A percentile compares a stretch with the other conserved stretches of the same genome.
These are phyloP conservation scores for Bellardia bayeri DNA, from an alignment of 2,888 invertebrate genomes.

Conservation along the genomic window DNA sequence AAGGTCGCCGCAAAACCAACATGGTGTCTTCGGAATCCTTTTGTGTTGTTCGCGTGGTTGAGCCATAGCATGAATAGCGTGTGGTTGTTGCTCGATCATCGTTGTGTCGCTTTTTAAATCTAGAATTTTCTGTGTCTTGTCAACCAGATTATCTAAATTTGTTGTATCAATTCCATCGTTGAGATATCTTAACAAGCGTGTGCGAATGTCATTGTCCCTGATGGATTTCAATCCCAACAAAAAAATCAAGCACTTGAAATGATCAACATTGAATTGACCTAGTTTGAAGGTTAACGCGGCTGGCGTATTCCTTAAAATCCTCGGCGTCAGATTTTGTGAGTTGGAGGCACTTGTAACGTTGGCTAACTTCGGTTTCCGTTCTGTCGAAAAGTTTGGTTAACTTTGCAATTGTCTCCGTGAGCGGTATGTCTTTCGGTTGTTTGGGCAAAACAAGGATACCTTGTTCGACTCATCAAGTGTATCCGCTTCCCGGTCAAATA, in stretches of 20 bases:
- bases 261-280: background rate
- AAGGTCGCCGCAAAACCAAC: conserved; percentile 2
- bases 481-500: conserved; percentile 27
- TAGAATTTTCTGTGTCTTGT: conserved; percentile 34
- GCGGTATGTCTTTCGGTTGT: background rate
- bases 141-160: conserved; percentile 1
- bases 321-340: conserved; percentile 4
- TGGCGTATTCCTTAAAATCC: conserved; percentile 9
- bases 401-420: conserved; percentile 18
- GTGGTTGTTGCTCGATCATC: conserved; percentile 26
- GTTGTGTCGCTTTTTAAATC: conserved; percentile 30
- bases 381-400: conserved; percentile 15
- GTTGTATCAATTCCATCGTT: conserved; percentile 14
- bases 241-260: conserved; percentile 44
- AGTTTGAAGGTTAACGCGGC: conserved; percentile 18
- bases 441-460: conserved; percentile 29
- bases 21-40: conserved; percentile 4
- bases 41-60: background rate
- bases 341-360: background rate
- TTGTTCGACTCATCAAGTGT: conserved; percentile 5
- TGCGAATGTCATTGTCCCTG: conserved; percentile 13
- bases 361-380: conserved; percentile 5
- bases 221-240: conserved; percentile 17
- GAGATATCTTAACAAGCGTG: background rate
- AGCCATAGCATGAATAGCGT: background rate